Evolutionary conservation across 2,797 vertebrate species (phyloP), one percentile per base, ranked within the genome.

Genomic region (Eutrigla gurnardus): DNA sequence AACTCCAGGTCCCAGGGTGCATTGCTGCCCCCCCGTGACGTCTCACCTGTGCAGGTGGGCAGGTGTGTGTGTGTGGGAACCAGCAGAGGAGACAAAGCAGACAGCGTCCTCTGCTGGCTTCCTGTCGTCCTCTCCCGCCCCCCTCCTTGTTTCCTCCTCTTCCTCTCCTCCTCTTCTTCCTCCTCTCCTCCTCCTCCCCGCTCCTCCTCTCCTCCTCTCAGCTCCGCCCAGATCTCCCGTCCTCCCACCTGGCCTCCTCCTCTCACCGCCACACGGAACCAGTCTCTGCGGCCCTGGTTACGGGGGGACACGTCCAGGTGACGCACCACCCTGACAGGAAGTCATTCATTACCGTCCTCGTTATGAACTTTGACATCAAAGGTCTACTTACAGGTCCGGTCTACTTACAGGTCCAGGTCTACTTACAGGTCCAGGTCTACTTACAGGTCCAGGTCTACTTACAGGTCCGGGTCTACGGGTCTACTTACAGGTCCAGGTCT

Each of bases 201-300:
- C 6, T 8, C 58, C 11, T 55, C 66, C 39, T 8, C 47, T 36
- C 55, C 62, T 64, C 65, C 64, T 70, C 68, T 82, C 47, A 84
- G 72, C 65, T 73, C 84, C 0, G 81, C 81, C 84, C 77, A 83
- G 65, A 86, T 78, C 47, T 86, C 87, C 55, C 84, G 63, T 17
- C 37, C 49, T 39, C 88, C 88, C 60, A 80, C 77, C 25, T 82
- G 77, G 0, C 93, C 93, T 10, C 91, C 93, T 18, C 92, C 91
- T 47, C 72, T 91, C n/a, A 95, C 90, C 43, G 94, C 93, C 78
- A 94, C 79, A 10, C 93, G 91, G 76, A 95, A 94, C 15, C 90
- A 82, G 74, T 95, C 92, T 36, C 88, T 89, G 74, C 92, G 82
- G 0, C 94, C 92, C 72, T 87, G 88, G 73, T 93, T 88, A 7